Evolutionary conservation across 2,888 invertebrate genomes (phyloP).

Genomic region (Drosophila sordidula): DNA sequence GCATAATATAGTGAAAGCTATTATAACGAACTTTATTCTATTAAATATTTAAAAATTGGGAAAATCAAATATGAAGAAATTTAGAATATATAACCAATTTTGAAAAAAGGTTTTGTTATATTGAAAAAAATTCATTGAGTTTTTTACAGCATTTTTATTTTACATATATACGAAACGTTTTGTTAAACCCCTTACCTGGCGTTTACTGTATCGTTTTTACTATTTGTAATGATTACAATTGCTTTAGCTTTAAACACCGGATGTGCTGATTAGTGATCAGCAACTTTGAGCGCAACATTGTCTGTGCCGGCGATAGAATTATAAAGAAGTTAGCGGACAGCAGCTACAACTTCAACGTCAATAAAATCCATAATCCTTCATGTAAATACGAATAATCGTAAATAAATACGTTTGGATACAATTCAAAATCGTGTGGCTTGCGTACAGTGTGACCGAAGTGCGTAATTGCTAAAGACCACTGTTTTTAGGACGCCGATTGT

Average conservation of each 20-base stretch:
- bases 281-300: conserved; percentile 93
- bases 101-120: too few species aligned
- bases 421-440: background rate
- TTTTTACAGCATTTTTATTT: too few species aligned
- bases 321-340: conserved; percentile 86
- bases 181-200: too few species aligned
- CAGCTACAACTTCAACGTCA: background rate
- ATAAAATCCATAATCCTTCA: conserved; percentile 8
- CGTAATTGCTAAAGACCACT: too few species aligned
- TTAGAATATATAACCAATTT: too few species aligned
- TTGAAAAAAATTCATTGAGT: too few species aligned
- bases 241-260: conserved; percentile 86
- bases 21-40: background rate
- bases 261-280: conserved; percentile 94
- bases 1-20: conserved; percentile 5
- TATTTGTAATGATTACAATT: conserved; percentile 20
- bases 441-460: conserved; percentile 14
- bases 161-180: too few species aligned
- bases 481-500: too few species aligned
- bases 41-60: background rate
- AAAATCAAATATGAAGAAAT: background rate
- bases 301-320: conserved; percentile 88
- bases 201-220: conserved; percentile 3
- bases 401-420: conserved; percentile 24
- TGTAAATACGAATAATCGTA: conserved; percentile 6